Base-by-base conservation (phyloP, 2,113 vertebrate species). In the Corythornis vintsioides region DNA sequence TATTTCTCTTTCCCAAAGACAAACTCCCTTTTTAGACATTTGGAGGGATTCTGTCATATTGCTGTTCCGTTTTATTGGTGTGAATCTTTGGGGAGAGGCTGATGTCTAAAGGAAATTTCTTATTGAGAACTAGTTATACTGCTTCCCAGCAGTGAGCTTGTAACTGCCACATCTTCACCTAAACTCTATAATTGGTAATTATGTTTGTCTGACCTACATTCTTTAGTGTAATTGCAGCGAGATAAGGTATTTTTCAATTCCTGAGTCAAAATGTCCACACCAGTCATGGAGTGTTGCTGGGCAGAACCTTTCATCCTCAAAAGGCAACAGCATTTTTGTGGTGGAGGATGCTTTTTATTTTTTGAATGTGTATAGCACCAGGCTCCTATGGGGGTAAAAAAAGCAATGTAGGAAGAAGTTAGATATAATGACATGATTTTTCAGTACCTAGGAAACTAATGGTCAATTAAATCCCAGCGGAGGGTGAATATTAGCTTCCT, bases 401-500 rank as follows among this genome's bases (percentile, higher is more conserved):
- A 93, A 74, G 84, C 74, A 78, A 52, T 70, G 75, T 50, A 81
- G 78, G 89, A 93, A 91, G 89, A 95, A 90, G 82, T 92, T 93
- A 91, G 89, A 77, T 89, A 91, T 83, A 96, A 95, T 88, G 82
- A 96, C 94, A 93, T 91, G 89, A 96, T 96, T 95, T 93, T 96
- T 94, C 92, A 95, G 89, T 93, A 94, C 91, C 89, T 94, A 95
- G 95, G 92, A 93, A 94, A 96, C 91, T 94, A 95, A 94, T 90
- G 92, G 95, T 93, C 95, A 96, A 94, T 95, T 94, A 96, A 93
- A 81, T 94, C 95, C 89, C 91, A 78, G 38, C 48, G 85, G 94
- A 95, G 60, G 56, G 71, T 85, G 24, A 11, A 2, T 93, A 93
- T 96, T 92, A 88, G 88, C 92, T 92, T 96, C 92, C 89, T 96